Percentiles rank a stretch among this genome's conserved stretches.
phyloP scores from a whole-genome alignment of 2,888 invertebrate genomes.

The Hetaerina titia region DNA sequence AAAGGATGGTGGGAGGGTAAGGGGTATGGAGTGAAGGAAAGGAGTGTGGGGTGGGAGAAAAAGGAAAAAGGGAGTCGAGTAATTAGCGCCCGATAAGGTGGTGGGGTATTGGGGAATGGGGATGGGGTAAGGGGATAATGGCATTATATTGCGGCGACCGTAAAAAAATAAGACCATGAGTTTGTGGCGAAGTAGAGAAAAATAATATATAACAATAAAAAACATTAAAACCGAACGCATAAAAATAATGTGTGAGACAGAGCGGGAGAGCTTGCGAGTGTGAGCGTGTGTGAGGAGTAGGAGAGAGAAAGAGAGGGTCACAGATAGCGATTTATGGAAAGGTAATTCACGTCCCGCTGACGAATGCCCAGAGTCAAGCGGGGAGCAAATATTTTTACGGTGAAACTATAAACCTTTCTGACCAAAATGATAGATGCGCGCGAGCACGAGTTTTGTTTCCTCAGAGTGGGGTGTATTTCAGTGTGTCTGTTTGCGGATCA shows the following conservation, averaged over 20 bases:
- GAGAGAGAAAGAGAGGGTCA: not conserved
- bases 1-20: not conserved
- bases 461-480: not conserved
- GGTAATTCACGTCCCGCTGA: slow-evolving; percentile 18
- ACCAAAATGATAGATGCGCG: not conserved
- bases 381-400: not conserved
- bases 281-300: not conserved
- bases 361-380: not conserved
- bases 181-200: not conserved
- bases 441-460: not conserved
- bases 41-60: not conserved
- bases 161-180: not conserved
- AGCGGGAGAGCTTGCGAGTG: too few relatives aligned
- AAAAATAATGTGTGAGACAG: not conserved
- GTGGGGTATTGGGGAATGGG: too few relatives aligned
- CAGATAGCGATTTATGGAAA: slow-evolving; percentile 35
- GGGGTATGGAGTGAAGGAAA: not conserved
- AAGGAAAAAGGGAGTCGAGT: not conserved
- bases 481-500: not conserved
- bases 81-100: slow-evolving; percentile 9
- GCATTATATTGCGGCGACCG: not conserved
- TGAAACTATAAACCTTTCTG: not conserved
- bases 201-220: not conserved
- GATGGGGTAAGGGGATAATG: not conserved
- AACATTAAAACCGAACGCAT: not conserved